A percentile compares a stretch with the other conserved stretches of the same genome.
phyloP scores from a whole-genome alignment of 2,113 vertebrate genomes.

The Hippocampus zosterae region DNA sequence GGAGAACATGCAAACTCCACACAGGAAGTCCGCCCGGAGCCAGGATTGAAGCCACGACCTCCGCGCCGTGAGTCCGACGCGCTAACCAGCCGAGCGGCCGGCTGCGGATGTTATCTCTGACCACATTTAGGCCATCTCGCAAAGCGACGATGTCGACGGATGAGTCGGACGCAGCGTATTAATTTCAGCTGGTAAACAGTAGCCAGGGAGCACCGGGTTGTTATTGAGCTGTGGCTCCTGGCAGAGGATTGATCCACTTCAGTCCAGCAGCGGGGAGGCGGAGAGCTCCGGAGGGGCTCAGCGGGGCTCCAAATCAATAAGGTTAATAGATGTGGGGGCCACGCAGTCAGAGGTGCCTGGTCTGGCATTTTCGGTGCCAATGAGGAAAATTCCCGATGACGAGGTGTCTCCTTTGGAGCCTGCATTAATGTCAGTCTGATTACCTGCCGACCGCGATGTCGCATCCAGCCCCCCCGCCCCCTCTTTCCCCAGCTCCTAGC shows the following conservation, averaged over 20 bases:
- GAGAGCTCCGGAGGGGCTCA: constrained; percentile 84
- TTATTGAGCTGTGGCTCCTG: constrained; percentile 85
- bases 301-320: constrained; percentile 90
- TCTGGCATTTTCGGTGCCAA: constrained; percentile 88
- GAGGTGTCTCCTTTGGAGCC: constrained; percentile 82
- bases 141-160: background rate
- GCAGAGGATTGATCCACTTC: constrained; percentile 91
- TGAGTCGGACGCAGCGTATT: constrained; percentile 53
- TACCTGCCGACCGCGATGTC: constrained; percentile 73
- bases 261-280: constrained; percentile 81
- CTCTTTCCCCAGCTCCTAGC: constrained; percentile 68
- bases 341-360: constrained; percentile 87
- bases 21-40: too few relatives aligned
- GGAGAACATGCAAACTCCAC: too few relatives aligned
- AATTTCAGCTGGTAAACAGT: constrained; percentile 74
- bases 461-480: too few relatives aligned
- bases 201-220: constrained; percentile 70
- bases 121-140: background rate
- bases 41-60: too few relatives aligned
- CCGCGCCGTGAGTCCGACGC: too few relatives aligned
- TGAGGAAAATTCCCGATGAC: constrained; percentile 90
- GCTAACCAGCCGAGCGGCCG: too few relatives aligned
- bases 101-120: background rate
- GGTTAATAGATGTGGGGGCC: constrained; percentile 93
- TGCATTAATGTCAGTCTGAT: constrained; percentile 83